These are phyloP conservation scores for Archegozetes longisetosus DNA, from an alignment of 1,140 invertebrate species.

Conservation along the genomic window DNA sequence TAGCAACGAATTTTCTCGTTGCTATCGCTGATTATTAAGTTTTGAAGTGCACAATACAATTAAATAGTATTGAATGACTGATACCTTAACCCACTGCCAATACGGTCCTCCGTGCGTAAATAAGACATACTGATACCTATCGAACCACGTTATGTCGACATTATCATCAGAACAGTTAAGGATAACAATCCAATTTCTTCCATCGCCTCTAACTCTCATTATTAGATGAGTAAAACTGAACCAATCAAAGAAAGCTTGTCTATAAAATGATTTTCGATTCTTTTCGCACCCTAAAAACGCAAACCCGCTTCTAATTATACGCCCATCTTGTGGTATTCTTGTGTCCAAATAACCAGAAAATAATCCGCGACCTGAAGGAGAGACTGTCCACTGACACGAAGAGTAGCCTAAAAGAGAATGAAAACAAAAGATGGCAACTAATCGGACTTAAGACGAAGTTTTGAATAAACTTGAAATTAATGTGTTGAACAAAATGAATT, in stretches of 20 bases:
- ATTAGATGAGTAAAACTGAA: conserved; percentile 59
- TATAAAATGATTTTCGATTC: conserved; percentile 61
- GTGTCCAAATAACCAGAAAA: conserved; percentile 57
- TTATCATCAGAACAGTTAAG: conserved; percentile 44
- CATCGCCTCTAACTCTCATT: conserved; percentile 73
- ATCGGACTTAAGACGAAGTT: too few relatives aligned
- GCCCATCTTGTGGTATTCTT: conserved; percentile 53
- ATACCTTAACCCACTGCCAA: conserved; percentile 77
- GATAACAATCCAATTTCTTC: conserved; percentile 64
- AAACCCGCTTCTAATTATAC: conserved; percentile 36
- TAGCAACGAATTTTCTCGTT: too few relatives aligned
- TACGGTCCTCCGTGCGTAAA: conserved; percentile 89
- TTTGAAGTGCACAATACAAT: too few relatives aligned
- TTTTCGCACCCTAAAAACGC: conserved; percentile 20
- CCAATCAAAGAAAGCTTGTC: conserved; percentile 46
- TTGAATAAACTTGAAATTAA: too few relatives aligned
- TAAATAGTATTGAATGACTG: conserved; percentile 16
- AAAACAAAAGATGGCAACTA: too few relatives aligned
- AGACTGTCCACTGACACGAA: conserved; percentile 3
- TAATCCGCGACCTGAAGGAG: conserved; percentile 24
- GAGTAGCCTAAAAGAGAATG: conserved; percentile 15
- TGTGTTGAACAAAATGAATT: too few relatives aligned
- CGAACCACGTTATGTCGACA: conserved; percentile 65
- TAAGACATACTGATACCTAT: conserved; percentile 61
- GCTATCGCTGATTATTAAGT: too few relatives aligned